These are phyloP conservation scores for Tanytarsus gracilentus DNA, from an alignment of 2,888 invertebrate genomes.

Conservation along the genomic window DNA sequence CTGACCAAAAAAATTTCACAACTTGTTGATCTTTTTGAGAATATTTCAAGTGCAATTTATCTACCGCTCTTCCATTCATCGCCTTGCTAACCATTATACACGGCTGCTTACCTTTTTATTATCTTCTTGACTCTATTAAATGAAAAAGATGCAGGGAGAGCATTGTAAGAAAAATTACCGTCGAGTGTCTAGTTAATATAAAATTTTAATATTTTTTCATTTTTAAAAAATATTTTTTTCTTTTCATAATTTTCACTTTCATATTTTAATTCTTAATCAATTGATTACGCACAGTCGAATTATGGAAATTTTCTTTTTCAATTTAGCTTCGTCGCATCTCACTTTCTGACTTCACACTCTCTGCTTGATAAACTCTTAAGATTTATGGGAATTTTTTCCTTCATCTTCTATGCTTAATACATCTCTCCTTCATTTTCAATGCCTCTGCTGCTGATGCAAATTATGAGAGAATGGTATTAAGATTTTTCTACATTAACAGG, in stretches of 20 bases:
- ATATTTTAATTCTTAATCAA: too few species aligned
- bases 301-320: constrained; percentile 14
- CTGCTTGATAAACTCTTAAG: constrained; percentile 28
- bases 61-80: neutral
- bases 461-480: constrained; percentile 30
- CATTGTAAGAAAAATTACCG: too few species aligned
- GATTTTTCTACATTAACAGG: constrained; percentile 28
- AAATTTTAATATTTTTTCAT: constrained; percentile 2
- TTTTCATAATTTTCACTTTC: too few species aligned
- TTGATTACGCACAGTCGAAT: constrained; percentile 25
- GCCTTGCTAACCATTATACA: too few species aligned
- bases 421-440: neutral
- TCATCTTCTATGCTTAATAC: neutral
- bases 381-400: constrained; percentile 27
- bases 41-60: neutral
- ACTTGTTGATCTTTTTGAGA: constrained; percentile 17
- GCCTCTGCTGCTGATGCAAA: constrained; percentile 19
- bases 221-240: constrained; percentile 24
- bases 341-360: too few species aligned
- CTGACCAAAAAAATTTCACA: too few species aligned
- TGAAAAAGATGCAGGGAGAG: too few species aligned
- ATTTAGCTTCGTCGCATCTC: constrained; percentile 12
- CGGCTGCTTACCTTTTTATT: too few species aligned
- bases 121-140: too few species aligned
- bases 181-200: neutral